Conservation (phyloP, 2,797 vertebrate species). For the Orientallactaga sibirica region DNA sequence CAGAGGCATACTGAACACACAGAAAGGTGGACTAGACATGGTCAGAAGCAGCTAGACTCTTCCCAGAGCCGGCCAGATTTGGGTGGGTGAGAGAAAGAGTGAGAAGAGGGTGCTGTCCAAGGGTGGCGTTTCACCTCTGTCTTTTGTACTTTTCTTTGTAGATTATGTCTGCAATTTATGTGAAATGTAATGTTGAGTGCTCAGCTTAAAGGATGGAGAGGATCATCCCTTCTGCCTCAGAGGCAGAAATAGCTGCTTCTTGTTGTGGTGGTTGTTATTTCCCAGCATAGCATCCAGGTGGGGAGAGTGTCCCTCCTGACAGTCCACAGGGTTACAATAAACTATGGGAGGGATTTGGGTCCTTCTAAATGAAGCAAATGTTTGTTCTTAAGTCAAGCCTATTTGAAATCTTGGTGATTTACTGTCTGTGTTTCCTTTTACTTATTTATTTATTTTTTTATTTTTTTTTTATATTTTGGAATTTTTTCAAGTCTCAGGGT, state of each 20-base stretch:
- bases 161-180: not conserved
- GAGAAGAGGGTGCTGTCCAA: not conserved
- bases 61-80: not conserved
- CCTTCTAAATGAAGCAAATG: not conserved
- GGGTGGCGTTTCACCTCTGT: not conserved
- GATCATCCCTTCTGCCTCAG: not conserved
- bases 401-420: not conserved
- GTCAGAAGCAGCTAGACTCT: not conserved
- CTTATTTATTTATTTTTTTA: too few relatives aligned
- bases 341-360: not conserved
- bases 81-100: not conserved
- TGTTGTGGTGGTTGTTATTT: not conserved
- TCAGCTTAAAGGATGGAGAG: not conserved
- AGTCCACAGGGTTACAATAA: slow-evolving; percentile 20
- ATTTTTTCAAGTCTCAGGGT: too few relatives aligned
- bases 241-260: not conserved
- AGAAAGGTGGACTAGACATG: not conserved
- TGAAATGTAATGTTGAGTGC: not conserved
- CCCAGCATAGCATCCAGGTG: not conserved
- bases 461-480: too few relatives aligned
- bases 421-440: not conserved
- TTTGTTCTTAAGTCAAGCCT: not conserved
- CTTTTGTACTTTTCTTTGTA: slow-evolving; percentile 18
- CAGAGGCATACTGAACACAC: not conserved
- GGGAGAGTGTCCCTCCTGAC: not conserved